Percentiles rank a stretch among this genome's conserved stretches.
phyloP scores from a whole-genome alignment of 1,140 invertebrate genomes.

The Brachionus angularis region DNA sequence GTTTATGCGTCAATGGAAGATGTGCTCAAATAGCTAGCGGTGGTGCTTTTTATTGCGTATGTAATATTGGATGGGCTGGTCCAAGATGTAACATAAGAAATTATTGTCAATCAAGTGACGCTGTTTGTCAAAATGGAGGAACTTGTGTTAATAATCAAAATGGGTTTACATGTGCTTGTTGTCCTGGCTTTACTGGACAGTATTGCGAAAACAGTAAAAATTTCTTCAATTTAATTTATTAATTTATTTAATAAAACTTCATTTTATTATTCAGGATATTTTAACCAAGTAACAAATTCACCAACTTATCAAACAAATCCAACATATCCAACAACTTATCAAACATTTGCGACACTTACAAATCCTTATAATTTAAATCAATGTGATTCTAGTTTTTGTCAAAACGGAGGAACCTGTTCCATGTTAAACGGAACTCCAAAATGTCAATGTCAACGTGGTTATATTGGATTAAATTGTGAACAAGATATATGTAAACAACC shows the following conservation, averaged over 20 bases:
- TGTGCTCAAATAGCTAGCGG: conserved; percentile 17
- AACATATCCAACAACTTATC: no score
- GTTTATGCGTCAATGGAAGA: conserved; percentile 21
- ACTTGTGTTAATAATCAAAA: conserved; percentile 15
- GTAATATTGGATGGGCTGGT: conserved; percentile 34
- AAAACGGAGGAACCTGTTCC: conserved; percentile 15
- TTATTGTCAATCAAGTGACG: conserved; percentile 2
- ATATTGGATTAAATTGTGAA: conserved; percentile 30
- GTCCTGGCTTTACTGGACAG: not conserved
- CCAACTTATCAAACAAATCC: no score
- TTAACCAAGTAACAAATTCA: not conserved
- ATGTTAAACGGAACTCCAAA: not conserved
- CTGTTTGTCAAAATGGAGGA: conserved; percentile 21
- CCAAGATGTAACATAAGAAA: conserved; percentile 38
- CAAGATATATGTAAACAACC: conserved; percentile 27
- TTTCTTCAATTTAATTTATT: not conserved
- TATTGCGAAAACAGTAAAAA: conserved; percentile 32
- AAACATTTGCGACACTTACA: no score
- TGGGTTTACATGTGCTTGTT: conserved; percentile 14
- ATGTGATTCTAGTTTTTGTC: not conserved
- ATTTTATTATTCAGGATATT: not conserved
- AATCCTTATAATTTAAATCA: conserved; percentile 11
- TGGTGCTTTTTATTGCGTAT: conserved; percentile 22
- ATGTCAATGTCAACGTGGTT: conserved; percentile 43
- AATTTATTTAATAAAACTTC: not conserved